These are phyloP conservation scores for Leucoraja ocellata DNA, from an alignment of 2,797 vertebrate genomes.

Conservation along the genomic window DNA sequence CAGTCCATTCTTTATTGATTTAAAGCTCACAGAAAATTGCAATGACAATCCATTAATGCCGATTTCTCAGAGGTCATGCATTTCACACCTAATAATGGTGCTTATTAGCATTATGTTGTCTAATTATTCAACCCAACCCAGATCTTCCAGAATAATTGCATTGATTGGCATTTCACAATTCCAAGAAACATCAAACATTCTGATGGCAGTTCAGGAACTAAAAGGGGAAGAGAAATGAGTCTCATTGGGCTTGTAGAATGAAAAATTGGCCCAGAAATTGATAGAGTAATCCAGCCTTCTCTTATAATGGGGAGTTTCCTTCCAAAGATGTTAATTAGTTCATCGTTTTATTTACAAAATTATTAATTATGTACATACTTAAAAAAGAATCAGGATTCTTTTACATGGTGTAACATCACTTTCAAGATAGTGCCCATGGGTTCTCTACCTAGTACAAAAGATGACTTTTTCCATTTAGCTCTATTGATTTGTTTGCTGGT, in stretches of 20 bases:
- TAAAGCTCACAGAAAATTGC: not conserved
- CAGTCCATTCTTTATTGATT: not conserved
- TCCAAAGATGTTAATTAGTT: not conserved
- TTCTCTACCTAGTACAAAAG: not conserved
- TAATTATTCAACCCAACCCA: not conserved
- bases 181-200: not conserved
- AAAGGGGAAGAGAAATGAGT: not conserved
- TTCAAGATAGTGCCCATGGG: not conserved
- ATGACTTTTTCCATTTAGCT: not conserved
- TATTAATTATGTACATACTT: not conserved
- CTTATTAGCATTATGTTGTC: not conserved
- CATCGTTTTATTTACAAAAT: not conserved
- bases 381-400: not conserved
- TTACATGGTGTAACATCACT: not conserved
- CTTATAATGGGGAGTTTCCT: not conserved
- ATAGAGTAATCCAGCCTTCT: not conserved
- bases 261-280: not conserved
- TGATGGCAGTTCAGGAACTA: not conserved
- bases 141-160: conserved; percentile 1
- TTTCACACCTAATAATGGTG: not conserved
- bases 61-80: not conserved
- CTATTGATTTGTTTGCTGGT: not conserved
- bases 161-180: conserved; percentile 3
- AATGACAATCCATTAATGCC: not conserved
- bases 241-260: not conserved